Conservation (phyloP, 1,140 invertebrate genomes). For the Orchesella cincta region DNA sequence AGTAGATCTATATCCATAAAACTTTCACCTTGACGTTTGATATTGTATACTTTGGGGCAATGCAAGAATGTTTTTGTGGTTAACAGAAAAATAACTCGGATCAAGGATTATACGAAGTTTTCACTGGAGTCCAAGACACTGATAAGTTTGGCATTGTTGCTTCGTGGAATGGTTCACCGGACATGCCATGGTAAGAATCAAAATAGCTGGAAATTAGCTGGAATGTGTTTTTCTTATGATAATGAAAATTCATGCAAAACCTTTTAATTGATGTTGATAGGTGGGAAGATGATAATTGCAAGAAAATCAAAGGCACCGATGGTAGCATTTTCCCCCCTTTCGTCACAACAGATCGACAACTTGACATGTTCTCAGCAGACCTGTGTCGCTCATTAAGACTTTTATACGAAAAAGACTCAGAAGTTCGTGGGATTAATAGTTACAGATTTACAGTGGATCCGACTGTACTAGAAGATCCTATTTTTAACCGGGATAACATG, state of each 20-base stretch:
- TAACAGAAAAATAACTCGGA: slow-evolving; percentile 41
- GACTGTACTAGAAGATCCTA: slow-evolving; percentile 66
- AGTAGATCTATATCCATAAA: no score
- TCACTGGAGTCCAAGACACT: slow-evolving; percentile 22
- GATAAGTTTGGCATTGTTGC: slow-evolving; percentile 38
- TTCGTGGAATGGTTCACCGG: slow-evolving; percentile 35
- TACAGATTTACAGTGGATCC: slow-evolving; percentile 65
- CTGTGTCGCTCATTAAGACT: slow-evolving; percentile 65
- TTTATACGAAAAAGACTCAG: slow-evolving; percentile 62
- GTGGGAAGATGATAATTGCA: slow-evolving; percentile 29
- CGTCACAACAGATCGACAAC: neutral
- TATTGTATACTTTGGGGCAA: no score
- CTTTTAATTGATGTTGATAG: neutral
- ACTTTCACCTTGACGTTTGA: no score
- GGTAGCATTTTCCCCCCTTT: slow-evolving; percentile 21
- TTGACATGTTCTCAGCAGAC: slow-evolving; percentile 43
- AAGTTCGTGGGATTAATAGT: slow-evolving; percentile 68
- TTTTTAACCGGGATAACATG: slow-evolving; percentile 65
- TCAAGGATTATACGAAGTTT: slow-evolving; percentile 39
- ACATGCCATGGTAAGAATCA: slow-evolving; percentile 27
- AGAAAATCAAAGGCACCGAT: slow-evolving; percentile 17
- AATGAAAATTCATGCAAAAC: neutral
- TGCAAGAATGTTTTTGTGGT: no score
- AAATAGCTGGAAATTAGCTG: neutral
- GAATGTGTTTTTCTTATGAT: neutral